Conservation (phyloP, 2,113 vertebrate species). For the Myotis yumanensis region DNA sequence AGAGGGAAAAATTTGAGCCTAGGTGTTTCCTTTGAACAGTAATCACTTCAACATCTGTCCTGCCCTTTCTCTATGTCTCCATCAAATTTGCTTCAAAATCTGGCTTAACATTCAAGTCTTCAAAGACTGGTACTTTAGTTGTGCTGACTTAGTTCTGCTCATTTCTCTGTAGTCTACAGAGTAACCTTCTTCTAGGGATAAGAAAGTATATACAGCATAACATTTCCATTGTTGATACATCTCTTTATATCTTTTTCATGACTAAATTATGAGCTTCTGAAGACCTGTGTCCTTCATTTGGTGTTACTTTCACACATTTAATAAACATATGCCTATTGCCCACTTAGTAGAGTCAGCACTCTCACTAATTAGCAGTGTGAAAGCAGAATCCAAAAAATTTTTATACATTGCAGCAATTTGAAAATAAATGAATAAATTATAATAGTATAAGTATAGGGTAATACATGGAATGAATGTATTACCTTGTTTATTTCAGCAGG, state of each 20-base stretch:
- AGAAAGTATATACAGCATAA: not conserved
- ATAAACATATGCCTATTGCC: not conserved
- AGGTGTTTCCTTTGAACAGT: not conserved
- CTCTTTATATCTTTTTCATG: not conserved
- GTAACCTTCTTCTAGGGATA: not conserved
- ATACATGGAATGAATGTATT: not conserved
- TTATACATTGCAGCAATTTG: not conserved
- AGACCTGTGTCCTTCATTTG: not conserved
- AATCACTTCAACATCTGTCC: not conserved
- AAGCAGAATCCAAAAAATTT: not conserved
- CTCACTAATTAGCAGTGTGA: not conserved
- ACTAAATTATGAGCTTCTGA: not conserved
- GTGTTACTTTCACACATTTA: not conserved
- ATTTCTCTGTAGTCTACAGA: not conserved
- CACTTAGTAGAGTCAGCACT: not conserved
- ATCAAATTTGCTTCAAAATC: not conserved
- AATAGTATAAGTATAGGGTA: not conserved
- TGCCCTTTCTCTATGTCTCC: not conserved
- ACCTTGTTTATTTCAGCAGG: constrained; percentile 3
- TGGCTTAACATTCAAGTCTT: not conserved
- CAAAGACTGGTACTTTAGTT: not conserved
- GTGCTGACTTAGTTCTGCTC: not conserved
- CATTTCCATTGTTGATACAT: not conserved
- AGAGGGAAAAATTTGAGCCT: not conserved
- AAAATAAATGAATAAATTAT: constrained; percentile 53